These are phyloP conservation scores for Dynastes maya DNA, from an alignment of 2,888 invertebrate species.

Conservation along the genomic window DNA sequence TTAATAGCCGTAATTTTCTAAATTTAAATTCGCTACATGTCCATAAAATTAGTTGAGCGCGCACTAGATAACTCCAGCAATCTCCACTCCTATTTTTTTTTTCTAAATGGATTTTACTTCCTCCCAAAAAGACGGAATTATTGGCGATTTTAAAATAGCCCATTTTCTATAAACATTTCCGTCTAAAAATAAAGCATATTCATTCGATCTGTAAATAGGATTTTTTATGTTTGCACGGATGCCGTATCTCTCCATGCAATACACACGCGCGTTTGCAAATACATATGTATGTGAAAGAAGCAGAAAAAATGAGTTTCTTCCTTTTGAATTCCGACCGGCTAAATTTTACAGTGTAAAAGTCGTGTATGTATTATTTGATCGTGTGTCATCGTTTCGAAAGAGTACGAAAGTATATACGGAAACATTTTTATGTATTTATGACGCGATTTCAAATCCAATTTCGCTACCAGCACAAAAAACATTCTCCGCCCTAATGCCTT, in stretches of 20 bases:
- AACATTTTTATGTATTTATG: constrained; percentile 37
- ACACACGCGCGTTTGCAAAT: neutral
- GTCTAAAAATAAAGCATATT: constrained; percentile 27
- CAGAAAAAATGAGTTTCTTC: neutral
- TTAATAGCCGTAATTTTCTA: too few relatives aligned
- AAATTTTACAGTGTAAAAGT: constrained; percentile 13
- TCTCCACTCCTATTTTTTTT: neutral
- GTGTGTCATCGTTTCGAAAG: constrained; percentile 16
- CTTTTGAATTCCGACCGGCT: neutral
- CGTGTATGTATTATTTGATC: constrained; percentile 11
- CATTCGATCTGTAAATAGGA: constrained; percentile 13
- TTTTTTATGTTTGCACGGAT: neutral
- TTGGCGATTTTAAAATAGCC: constrained; percentile 34
- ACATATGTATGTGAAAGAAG: too few relatives aligned
- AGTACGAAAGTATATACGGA: constrained; percentile 2
- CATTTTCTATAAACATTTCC: constrained; percentile 18
- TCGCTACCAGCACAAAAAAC: constrained; percentile 18
- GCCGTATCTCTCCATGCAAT: neutral
- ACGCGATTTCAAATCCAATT: constrained; percentile 38
- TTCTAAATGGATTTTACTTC: constrained; percentile 16
- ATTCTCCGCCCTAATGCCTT: constrained; percentile 8
- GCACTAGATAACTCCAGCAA: neutral
- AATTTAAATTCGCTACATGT: too few relatives aligned
- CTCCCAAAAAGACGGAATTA: constrained; percentile 9
- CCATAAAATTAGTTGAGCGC: too few relatives aligned